Base-by-base conservation (phyloP, 1,140 invertebrate genomes). In the Drosophila persimilis region DNA sequence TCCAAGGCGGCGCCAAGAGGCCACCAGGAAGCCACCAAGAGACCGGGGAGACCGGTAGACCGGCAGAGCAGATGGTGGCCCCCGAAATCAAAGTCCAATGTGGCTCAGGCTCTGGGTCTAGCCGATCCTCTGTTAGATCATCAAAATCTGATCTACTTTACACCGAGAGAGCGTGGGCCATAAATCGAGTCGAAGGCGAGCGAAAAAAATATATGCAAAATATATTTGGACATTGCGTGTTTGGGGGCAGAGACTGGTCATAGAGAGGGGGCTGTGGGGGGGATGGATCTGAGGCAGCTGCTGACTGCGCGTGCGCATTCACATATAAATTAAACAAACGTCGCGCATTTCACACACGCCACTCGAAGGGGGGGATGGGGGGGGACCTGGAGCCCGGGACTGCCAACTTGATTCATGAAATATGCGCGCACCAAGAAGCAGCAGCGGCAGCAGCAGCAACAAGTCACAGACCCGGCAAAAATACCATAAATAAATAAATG, bases 261-360 rank as follows among this genome's bases (percentile, higher is more conserved):
- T 47, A n/a, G 9, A 11, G 4, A 7, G 26, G 9, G 8, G 35
- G 35, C 11, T 4, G 43, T 6, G 31, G 52, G 29, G 31, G 52
- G 29, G 15, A 46, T 35, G 31, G 9, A 35, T 9, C 39, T 17
- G 3, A 11, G 11, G 45, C 24, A 44, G 48, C 31, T 54, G 41
- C 29, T 22, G 50, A 62, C 65, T 83, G 72, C 78, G 83, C 83
- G 71, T 86, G 79, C 83, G 79, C 83, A 83, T 88, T 89, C 83
- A 88, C 83, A 88, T 88, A 89, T 88, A 88, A 88, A 88, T 88
- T 88, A 88, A 88, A 79, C 51, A 81, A 86, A 83, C 57, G 83
- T 78, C 81, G 72, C 66, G 73, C 66, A 76, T 78, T 88, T 84
- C 72, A 78, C 74, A 83, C 79, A 84, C 66, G 66, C 80, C 50